Evolutionary conservation across 2,113 vertebrate species (phyloP), one percentile per base, ranked within the genome.

Genomic region (Seriola dumerili): DNA sequence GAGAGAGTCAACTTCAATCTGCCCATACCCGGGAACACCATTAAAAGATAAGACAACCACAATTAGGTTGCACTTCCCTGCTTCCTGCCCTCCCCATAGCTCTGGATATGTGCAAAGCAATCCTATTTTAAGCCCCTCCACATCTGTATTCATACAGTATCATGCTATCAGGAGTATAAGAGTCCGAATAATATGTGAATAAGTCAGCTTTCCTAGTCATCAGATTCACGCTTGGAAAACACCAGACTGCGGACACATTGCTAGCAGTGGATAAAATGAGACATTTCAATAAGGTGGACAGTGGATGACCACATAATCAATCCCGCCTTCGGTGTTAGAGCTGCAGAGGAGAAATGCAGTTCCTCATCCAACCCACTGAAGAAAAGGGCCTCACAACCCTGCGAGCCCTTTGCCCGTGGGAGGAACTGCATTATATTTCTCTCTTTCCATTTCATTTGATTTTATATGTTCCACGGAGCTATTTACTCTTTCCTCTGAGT

Each of bases 31-130:
- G 32, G 64, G 73, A 88, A 93, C 84, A 82, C 86, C 85, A 92
- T 91, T 91, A 94, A 92, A 90, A 91, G 92, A 94, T 92, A 91
- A 94, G 94, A 95, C 92, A 90, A 90, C 90, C 78, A 91, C 92
- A 93, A 93, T 95, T 95, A 94, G 72, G 75, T 72, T 87, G 85
- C 85, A 90, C 84, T 88, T 91, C 78, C 63, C 76, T 76, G 81
- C 85, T 89, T 90, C 67, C 82, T 85, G 73, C 70, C 67, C 71
- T 72, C 63, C 77, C 62, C 42, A 32, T 81, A 76, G 83, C 80
- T 75, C 61, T 36, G 63, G 80, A 72, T 87, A 78, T 81, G 78
- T 75, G 78, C 59, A 75, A 38, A 68, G 54, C 63, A 81, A 73
- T 70, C 76, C 81, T 73, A 84, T 89, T 93, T 93, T 72, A 88